Evolutionary conservation across 2,113 vertebrate species (phyloP).

Genomic region (Bostrychus sinensis): DNA sequence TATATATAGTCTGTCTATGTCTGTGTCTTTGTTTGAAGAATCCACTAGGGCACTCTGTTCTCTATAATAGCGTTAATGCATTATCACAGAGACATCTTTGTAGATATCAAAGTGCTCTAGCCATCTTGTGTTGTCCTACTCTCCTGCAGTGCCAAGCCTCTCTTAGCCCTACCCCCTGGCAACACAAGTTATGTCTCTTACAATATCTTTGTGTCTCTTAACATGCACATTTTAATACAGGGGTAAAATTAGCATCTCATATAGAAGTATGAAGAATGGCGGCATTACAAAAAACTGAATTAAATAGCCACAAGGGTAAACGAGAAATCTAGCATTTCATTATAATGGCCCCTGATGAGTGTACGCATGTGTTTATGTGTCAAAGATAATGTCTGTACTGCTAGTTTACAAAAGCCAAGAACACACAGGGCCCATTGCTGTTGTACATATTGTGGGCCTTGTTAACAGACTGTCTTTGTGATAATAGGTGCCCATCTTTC

Average conservation of each 20-base stretch:
- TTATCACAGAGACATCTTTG: slow-evolving; percentile 29
- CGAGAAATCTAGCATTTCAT: slow-evolving; percentile 40
- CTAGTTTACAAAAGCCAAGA: slow-evolving; percentile 45
- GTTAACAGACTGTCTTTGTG: slow-evolving; percentile 63
- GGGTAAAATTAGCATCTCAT: slow-evolving; percentile 6
- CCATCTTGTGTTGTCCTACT: slow-evolving; percentile 42
- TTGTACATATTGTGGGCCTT: slow-evolving; percentile 42
- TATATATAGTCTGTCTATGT: neutral
- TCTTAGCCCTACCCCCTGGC: slow-evolving; percentile 22
- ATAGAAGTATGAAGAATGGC: slow-evolving; percentile 4
- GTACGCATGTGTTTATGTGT: slow-evolving; percentile 21
- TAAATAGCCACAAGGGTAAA: slow-evolving; percentile 30
- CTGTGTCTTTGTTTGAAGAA: slow-evolving; percentile 5
- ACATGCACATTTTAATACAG: neutral
- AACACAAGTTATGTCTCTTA: slow-evolving; percentile 9
- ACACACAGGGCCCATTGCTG: slow-evolving; percentile 10
- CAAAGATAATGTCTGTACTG: slow-evolving; percentile 24
- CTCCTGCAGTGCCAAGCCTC: slow-evolving; percentile 38
- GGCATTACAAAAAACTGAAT: slow-evolving; percentile 22
- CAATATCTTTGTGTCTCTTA: slow-evolving; percentile 6
- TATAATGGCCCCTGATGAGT: slow-evolving; percentile 18
- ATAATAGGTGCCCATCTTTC: slow-evolving; percentile 45
- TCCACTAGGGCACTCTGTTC: slow-evolving; percentile 25
- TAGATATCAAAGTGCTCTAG: slow-evolving; percentile 58
- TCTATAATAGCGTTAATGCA: slow-evolving; percentile 24